A percentile compares a stretch with the other conserved stretches of the same genome.
Conservation (phyloP, 2,113 vertebrate genomes). For the Columba janthina region DNA sequence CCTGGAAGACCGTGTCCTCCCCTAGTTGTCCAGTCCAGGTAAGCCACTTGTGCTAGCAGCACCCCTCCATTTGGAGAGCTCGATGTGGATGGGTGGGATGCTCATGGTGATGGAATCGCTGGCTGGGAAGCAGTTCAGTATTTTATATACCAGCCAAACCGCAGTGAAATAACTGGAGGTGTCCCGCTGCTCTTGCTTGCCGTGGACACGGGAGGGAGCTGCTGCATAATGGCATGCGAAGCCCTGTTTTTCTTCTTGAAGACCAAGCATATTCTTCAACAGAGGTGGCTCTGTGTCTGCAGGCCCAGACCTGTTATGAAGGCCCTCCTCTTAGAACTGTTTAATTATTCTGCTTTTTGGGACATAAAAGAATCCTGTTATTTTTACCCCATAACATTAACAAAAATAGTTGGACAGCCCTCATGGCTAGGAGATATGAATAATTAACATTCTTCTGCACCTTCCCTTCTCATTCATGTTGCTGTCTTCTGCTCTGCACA, state of each 20-base stretch:
- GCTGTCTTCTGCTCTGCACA: neutral
- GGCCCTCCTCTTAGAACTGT: neutral
- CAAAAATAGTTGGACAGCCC: neutral
- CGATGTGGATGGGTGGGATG: accelerated
- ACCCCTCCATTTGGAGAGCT: neutral
- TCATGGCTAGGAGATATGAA: neutral
- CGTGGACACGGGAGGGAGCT: slow-evolving; percentile 49
- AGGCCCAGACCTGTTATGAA: neutral
- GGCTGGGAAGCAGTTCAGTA: neutral
- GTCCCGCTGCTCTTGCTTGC: neutral
- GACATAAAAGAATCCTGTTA: neutral
- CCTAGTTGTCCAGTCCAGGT: neutral
- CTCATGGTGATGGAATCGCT: neutral
- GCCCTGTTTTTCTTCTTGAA: neutral
- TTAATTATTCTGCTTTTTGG: neutral
- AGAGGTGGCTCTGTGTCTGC: neutral
- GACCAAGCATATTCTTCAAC: neutral
- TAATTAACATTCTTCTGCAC: neutral
- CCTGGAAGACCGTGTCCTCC: neutral
- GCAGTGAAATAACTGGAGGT: neutral
- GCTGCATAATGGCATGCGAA: neutral
- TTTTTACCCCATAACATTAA: neutral
- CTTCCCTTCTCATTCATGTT: neutral
- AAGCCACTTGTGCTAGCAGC: neutral
- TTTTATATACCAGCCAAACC: neutral